These are phyloP conservation scores for Peromyscus polionotus DNA, from an alignment of 2,113 vertebrate genomes.

Conservation along the genomic window DNA sequence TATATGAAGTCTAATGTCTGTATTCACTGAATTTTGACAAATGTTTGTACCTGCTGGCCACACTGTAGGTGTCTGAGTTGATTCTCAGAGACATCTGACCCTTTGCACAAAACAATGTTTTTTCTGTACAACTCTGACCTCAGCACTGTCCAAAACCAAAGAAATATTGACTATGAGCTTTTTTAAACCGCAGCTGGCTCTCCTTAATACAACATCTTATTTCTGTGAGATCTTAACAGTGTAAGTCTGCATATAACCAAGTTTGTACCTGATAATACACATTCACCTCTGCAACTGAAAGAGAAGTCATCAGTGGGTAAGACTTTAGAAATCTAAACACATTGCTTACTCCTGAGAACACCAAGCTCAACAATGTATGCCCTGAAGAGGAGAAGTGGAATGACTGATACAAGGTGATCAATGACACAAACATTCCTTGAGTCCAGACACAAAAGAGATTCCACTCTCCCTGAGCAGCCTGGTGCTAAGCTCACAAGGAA, in stretches of 20 bases:
- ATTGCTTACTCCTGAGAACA: background rate
- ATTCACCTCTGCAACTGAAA: background rate
- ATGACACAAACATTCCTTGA: background rate
- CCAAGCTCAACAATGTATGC: background rate
- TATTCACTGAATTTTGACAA: background rate
- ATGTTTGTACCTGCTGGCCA: background rate
- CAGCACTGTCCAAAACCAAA: background rate
- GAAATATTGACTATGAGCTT: background rate
- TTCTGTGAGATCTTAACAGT: background rate
- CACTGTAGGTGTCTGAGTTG: background rate
- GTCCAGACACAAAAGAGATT: background rate
- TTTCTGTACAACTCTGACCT: conserved; percentile 31
- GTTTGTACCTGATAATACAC: background rate
- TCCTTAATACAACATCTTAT: background rate
- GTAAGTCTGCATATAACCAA: background rate
- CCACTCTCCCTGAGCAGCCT: background rate
- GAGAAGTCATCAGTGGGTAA: background rate
- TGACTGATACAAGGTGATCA: background rate
- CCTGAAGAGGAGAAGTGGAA: background rate
- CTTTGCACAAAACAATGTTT: background rate
- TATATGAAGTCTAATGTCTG: background rate
- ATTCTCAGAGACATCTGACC: background rate
- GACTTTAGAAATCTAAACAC: background rate
- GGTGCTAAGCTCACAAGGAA: background rate
- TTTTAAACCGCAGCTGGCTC: background rate